Evolutionary conservation across 2,113 vertebrate species (phyloP).

Genomic region (Cyprinodon brontotheroides): DNA sequence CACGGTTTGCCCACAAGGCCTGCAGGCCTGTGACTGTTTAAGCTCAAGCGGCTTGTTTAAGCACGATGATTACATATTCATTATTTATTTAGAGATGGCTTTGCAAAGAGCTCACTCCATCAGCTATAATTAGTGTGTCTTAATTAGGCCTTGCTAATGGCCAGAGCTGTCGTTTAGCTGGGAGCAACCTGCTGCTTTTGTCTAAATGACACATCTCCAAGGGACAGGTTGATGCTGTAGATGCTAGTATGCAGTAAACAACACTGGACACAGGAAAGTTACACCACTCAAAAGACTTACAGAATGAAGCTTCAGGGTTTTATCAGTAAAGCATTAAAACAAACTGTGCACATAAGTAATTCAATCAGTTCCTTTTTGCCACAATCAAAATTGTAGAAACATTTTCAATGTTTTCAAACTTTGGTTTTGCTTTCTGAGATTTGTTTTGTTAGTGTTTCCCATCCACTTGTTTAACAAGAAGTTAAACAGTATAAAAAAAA

Average conservation of each 20-base stretch:
- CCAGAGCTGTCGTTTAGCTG: constrained; percentile 69
- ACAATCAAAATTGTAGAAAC: not conserved
- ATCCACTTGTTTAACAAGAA: no score
- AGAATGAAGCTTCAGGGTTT: constrained; percentile 1
- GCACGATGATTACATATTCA: constrained; percentile 71
- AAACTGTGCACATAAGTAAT: not conserved
- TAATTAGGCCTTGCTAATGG: constrained; percentile 69
- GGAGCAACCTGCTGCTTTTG: constrained; percentile 61
- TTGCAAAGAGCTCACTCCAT: constrained; percentile 73
- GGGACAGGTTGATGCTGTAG: constrained; percentile 40
- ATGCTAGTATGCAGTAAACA: constrained; percentile 29
- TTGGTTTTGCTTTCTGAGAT: not conserved
- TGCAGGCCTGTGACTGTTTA: constrained; percentile 51
- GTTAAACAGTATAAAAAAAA: no score
- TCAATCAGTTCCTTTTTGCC: not conserved
- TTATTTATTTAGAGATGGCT: constrained; percentile 75
- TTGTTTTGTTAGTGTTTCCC: no score
- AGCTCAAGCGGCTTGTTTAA: constrained; percentile 74
- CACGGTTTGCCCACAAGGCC: constrained; percentile 58
- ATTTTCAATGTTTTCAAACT: not conserved
- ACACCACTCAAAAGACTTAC: constrained; percentile 9
- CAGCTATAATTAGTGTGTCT: constrained; percentile 77
- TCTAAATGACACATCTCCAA: constrained; percentile 64
- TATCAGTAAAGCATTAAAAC: not conserved
- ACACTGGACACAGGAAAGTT: constrained; percentile 7